Base-by-base conservation (phyloP, 2,113 vertebrate species). In the Chaetodon auriga region DNA sequence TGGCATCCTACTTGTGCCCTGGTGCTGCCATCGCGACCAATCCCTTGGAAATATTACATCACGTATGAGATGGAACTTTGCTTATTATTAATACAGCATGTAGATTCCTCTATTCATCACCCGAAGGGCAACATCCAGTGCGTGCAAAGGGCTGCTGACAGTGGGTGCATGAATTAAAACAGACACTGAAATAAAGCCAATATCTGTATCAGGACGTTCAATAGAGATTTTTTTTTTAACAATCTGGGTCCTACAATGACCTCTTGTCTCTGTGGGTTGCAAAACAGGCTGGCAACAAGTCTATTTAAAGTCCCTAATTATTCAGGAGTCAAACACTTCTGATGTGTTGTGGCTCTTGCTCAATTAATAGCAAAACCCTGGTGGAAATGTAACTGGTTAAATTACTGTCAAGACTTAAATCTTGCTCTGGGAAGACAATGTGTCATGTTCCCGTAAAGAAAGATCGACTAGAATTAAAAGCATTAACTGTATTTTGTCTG, bases 401-500 rank as follows among this genome's bases (percentile, higher is more conserved):
- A 78, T 65, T 71, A 81, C 72, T 60, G 84, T 19, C 53, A 38
- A 62, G 23, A 70, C 45, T 66, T 74, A 7, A 61, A 76, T 83
- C 65, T 54, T 48, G 15, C 21, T 80, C 49, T 82, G 61, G 75
- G 36, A 76, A 85, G 41, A 61, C 74, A 81, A 43, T 70, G 62
- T 58, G 63, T 54, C 66, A 85, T 66, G 65, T 80, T 83, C 68
- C 83, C 55, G 75, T 76, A 61, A 78, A 88, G 30, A 86, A 85
- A 81, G 74, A 81, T 85, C 57, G 74, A 35, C 14, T 23, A 19
- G 70, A 45, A 87, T 90, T 87, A 80, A 58, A 51, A 74, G 49
- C 25, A 51, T 57, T 80, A 80, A 87, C 58, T 43, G 41, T 49
- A 16, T 61, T 58, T 48, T 58, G 60, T 30, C 19, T 54, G 45